A percentile compares a stretch with the other conserved stretches of the same genome.
phyloP scores from a whole-genome alignment of 2,888 invertebrate genomes.

The Beris morrisii region DNA sequence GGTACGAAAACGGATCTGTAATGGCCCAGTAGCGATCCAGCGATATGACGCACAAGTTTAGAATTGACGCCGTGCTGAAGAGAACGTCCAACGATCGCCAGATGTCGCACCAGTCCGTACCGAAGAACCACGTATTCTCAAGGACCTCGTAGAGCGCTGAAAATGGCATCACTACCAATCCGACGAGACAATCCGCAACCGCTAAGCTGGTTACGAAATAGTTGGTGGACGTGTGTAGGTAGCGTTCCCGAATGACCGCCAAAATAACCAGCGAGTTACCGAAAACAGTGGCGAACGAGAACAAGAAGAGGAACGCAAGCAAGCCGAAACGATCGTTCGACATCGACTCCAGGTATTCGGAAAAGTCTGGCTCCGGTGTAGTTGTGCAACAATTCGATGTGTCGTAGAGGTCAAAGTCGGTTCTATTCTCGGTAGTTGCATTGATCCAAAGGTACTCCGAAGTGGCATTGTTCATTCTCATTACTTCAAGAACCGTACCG shows the following conservation, averaged over 20 bases:
- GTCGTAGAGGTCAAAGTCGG: constrained; percentile 25
- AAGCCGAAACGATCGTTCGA: constrained; percentile 73
- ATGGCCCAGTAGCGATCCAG: constrained; percentile 98
- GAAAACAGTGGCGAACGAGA: constrained; percentile 90
- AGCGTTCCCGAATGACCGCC: constrained; percentile 89
- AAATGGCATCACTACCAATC: constrained; percentile 97
- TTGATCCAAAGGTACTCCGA: constrained; percentile 46
- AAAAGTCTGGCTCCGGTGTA: constrained; percentile 51
- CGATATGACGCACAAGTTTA: constrained; percentile 96
- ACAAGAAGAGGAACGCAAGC: constrained; percentile 79
- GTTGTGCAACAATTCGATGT: constrained; percentile 36
- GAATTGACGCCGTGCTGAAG: constrained; percentile 95
- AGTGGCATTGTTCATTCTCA: constrained; percentile 51
- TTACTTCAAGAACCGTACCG: constrained; percentile 20
- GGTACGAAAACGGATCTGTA: constrained; percentile 97
- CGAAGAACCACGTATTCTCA: constrained; percentile 92
- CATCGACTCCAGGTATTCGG: constrained; percentile 57
- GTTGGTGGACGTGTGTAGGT: constrained; percentile 95
- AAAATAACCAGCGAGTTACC: constrained; percentile 94
- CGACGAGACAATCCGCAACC: constrained; percentile 94
- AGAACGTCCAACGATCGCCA: constrained; percentile 97
- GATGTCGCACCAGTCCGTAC: constrained; percentile 94
- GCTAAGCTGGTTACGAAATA: constrained; percentile 97
- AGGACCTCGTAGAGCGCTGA: constrained; percentile 87
- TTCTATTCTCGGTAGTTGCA: constrained; percentile 23